Base-by-base conservation (phyloP, 1,140 invertebrate genomes). In the Halyomorpha halys region DNA sequence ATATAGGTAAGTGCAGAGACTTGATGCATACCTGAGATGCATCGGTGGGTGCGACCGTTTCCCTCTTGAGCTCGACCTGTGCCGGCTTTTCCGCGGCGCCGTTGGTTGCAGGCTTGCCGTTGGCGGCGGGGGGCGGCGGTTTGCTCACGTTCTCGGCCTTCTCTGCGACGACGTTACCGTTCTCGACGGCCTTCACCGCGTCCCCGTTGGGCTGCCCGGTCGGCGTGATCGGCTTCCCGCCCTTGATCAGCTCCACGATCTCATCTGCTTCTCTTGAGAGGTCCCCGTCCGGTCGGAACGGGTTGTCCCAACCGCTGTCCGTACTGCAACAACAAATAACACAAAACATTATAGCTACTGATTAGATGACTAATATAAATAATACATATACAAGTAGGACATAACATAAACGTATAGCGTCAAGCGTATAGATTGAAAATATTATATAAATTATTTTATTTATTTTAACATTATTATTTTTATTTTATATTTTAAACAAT, bases 281-380 rank as follows among this genome's bases (percentile, higher is more conserved):
- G 76, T 97, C 91, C 56, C 94, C 93, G 71, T 94, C 94, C 6
- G 94, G 94, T 74, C 92, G 85, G 81, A 97, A 98, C 27, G 94
- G 94, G 77, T 97, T 98, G 76, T 98, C 94, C 85, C 92, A 92
- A 56, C 91, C 91, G 73, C 89, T 94, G 72, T 97, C 93, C 69
- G 88, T 87, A 76, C 93, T 97, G 81, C 69, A 86, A 80, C 18
- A 56, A 16, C 1, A 27, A 25, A 21, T 2, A 56, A 25, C 3
- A 56, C 18, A 56, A 23, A 30, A 18, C 45, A 49, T 49, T 49
- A 49, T 18, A 19, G 19, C 5, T 18, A 49, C n/a, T 1, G 3
- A 1, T 49, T 18, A 11, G 47, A 8, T 4, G 27, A 30, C 3
- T 30, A 30, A n/a, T n/a, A n/a, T n/a, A n/a, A n/a, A n/a, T n/a